A percentile compares a stretch with the other conserved stretches of the same genome.
phyloP scores from a whole-genome alignment of 37 sponge, comb jelly and placozoan genomes.

The Ianthella basta region DNA sequence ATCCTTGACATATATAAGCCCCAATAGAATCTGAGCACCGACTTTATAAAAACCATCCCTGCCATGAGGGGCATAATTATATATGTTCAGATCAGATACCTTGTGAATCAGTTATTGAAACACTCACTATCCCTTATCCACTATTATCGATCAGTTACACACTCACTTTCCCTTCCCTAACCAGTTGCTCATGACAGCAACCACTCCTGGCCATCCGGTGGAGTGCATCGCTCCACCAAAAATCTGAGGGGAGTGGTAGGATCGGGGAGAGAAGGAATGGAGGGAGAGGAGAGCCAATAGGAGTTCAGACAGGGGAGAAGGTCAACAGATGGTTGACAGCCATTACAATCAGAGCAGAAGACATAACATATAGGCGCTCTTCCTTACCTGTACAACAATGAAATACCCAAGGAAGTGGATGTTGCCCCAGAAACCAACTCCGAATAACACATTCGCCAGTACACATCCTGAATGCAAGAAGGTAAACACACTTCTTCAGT shows the following conservation, averaged over 20 bases:
- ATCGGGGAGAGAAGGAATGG: not conserved
- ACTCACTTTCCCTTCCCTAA: conserved; percentile 84
- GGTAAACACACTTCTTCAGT: not conserved
- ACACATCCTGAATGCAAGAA: conserved; percentile 51
- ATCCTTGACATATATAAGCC: too few relatives aligned
- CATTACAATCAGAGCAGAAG: not conserved
- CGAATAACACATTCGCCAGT: conserved; percentile 51
- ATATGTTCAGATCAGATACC: not conserved
- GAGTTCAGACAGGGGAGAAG: not conserved
- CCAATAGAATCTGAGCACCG: too few relatives aligned
- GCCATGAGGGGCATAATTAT: too few relatives aligned
- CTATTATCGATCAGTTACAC: not conserved
- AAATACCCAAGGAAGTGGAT: conserved; percentile 86
- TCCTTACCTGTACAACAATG: conserved; percentile 75
- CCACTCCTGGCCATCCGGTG: conserved; percentile 91
- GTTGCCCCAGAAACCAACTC: conserved; percentile 78
- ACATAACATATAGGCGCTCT: not conserved
- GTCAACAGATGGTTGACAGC: not conserved
- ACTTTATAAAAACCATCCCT: too few relatives aligned
- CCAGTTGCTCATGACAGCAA: conserved; percentile 92
- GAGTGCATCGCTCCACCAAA: conserved; percentile 48
- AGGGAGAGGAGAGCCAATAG: not conserved
- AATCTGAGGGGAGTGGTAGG: not conserved
- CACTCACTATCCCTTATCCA: too few relatives aligned
- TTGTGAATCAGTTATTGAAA: not conserved